Evolutionary conservation across 2,888 invertebrate genomes (phyloP), one percentile per base, ranked within the genome.

Genomic region (Branchipolynoe longqiensis): DNA sequence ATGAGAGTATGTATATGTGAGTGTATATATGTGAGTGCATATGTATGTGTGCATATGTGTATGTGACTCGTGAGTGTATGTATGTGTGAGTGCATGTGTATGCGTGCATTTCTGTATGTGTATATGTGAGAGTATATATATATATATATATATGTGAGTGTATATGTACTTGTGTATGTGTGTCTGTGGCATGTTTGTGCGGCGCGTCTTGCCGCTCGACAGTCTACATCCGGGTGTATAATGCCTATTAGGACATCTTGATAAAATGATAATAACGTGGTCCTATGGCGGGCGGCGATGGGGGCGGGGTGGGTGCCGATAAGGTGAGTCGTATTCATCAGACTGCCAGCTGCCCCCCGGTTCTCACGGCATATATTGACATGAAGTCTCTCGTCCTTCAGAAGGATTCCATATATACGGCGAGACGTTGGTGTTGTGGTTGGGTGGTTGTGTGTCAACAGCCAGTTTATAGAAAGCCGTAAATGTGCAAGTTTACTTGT

Each of bases 221-320:
- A n/a, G n/a, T n/a, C n/a, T n/a, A n/a, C n/a, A n/a, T n/a, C n/a
- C n/a, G n/a, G n/a, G n/a, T 62, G 62, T 31, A 62, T 31, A 14
- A 62, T 62, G 62, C 18, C 25, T 62, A 62, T 62, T 62, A 3
- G 62, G 31, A 25, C 62, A 31, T 62, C 62, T 14, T 62, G 62
- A 62, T 62, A 62, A 62, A 62, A 31, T 62, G 25, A 62, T 62
- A 62, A 62, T 62, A 31, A 14, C 62, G n/a, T n/a, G n/a, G n/a
- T n/a, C n/a, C n/a, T n/a, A n/a, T n/a, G n/a, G n/a, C n/a, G 14
- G 56, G 62, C 62, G 62, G 6, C 25, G 31, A 62, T 62, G 62
- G 31, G 62, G 62, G 31, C 2, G 3, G n/a, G 62, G 28, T 62
- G 28, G 28, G 6, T 62, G 2, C 28, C 18, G 62, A 62, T 62